Evolutionary conservation across 2,113 vertebrate species (phyloP), one percentile per base, ranked within the genome.

Genomic region (Ardeotis arabs): DNA sequence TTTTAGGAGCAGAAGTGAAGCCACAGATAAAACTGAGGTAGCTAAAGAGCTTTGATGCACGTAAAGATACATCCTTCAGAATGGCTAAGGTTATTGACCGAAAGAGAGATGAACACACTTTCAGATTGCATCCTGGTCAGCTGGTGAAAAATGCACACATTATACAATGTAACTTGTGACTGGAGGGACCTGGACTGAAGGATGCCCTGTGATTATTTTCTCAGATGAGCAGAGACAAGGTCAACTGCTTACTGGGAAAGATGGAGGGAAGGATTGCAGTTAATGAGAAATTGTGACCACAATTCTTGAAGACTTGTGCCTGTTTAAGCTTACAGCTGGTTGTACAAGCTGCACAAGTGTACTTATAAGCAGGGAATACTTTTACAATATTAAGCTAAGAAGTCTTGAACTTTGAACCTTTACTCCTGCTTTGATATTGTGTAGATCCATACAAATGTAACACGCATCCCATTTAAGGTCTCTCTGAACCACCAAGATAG

Each of bases 381-480:
- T 90, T 44, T 31, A 53, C 11, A 74, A 7, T 28, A 24, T 29
- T 29, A 69, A 14, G 4, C 25, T 18, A 55, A 58, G 58, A 76
- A 86, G 21, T 18, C 12, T 75, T 86, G 53, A 63, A 45, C 12
- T 56, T 17, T 44, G 37, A 15, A n/a, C 1, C 7, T 41, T 92
- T 91, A 33, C 8, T 60, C 5, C 14, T 78, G 37, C 12, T 89
- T 75, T 5, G 1, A 3, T 33, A 59, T 33, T 47, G 6, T 8
- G 5, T 13, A 53, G 10, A 11, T 39, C 55, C 39, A 22, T n/a
- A 14, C 4, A 72, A 78, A 50, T 1, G 3, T 8, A 37, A 9
- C 5, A 22, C 3, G 0, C 20, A 37, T 44, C 18, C 6, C 3
- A 2, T 72, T 70, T 29, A 50, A 5, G 9, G 27, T 82, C 12